phyloP scores from a whole-genome alignment of 2,888 invertebrate species.

The Orchesella flavescens region DNA sequence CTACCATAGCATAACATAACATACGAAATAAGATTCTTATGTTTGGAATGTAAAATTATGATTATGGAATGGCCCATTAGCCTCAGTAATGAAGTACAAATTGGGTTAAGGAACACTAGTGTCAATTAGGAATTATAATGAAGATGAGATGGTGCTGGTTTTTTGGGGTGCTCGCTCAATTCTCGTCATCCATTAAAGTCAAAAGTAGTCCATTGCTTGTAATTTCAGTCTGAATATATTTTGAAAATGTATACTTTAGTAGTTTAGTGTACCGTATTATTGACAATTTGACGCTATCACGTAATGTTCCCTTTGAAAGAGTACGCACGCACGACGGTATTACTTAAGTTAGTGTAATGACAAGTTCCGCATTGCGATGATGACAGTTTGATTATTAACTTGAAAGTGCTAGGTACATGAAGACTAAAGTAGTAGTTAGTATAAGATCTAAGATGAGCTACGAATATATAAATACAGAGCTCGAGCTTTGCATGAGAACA shows the following conservation, averaged over 20 bases:
- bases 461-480: too few species aligned
- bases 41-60: not conserved
- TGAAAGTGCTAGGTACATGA: too few species aligned
- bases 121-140: constrained; percentile 49
- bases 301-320: too few species aligned
- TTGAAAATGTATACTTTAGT: not conserved
- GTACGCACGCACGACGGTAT: too few species aligned
- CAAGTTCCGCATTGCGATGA: constrained; percentile 21
- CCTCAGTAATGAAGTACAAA: constrained; percentile 45
- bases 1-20: not conserved
- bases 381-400: not conserved
- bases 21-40: not conserved
- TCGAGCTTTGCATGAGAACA: not conserved
- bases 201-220: not conserved
- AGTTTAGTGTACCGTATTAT: too few species aligned
- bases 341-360: not conserved
- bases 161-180: not conserved
- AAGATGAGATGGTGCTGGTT: not conserved
- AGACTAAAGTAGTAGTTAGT: too few species aligned
- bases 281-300: too few species aligned
- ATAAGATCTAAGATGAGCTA: too few species aligned
- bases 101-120: constrained; percentile 29
- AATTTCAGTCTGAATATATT: not conserved
- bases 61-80: constrained; percentile 47
- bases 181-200: too few species aligned